A percentile compares a stretch with the other conserved stretches of the same genome.
These are phyloP conservation scores for Danio choprae DNA, from an alignment of 2,797 vertebrate genomes.

Conservation along the genomic window DNA sequence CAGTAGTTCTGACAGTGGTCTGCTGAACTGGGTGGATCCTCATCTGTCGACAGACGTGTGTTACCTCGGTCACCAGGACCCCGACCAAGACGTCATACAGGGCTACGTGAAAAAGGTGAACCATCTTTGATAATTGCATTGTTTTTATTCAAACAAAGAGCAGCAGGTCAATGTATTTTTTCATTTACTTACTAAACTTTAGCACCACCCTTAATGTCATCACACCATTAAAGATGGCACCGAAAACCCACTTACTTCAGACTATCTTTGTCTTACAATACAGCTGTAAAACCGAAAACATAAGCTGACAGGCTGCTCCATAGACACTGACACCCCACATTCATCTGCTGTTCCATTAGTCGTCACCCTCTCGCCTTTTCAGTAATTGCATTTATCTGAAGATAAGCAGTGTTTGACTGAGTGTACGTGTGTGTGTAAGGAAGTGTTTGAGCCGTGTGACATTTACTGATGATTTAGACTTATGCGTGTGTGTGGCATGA, in stretches of 20 bases:
- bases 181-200: conserved; percentile 6
- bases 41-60: conserved; percentile 88
- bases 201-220: conserved; percentile 25
- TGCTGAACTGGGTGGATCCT: conserved; percentile 77
- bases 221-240: conserved; percentile 18
- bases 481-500: conserved; percentile 49
- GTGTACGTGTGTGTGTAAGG: conserved; percentile 61
- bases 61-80: conserved; percentile 81
- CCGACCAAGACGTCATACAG: conserved; percentile 86
- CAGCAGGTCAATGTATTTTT: neutral
- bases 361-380: conserved; percentile 36
- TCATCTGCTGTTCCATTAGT: conserved; percentile 37
- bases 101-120: conserved; percentile 92
- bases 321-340: conserved; percentile 30
- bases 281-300: conserved; percentile 28
- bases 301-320: conserved; percentile 26
- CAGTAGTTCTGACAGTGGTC: conserved; percentile 82
- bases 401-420: conserved; percentile 49
- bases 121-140: neutral
- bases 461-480: conserved; percentile 49
- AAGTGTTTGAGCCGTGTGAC: conserved; percentile 57
- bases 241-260: conserved; percentile 20
- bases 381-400: conserved; percentile 54
- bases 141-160: conserved; percentile 5
- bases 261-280: conserved; percentile 2